Base-by-base conservation (phyloP, 2,113 vertebrate species). In the Smithornis capensis region DNA sequence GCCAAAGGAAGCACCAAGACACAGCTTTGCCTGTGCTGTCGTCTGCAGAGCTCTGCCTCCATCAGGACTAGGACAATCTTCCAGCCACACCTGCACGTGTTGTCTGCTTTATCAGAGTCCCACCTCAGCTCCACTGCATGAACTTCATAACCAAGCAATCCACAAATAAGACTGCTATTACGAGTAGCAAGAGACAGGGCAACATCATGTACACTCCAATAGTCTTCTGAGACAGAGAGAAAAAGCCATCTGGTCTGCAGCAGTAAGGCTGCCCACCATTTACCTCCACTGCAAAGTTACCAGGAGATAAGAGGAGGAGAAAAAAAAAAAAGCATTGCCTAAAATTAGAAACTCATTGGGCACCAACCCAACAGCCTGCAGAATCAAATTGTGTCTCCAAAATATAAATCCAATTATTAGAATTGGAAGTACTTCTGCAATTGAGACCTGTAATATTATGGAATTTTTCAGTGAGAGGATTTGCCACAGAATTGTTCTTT, bases 261-360 rank as follows among this genome's bases (percentile, higher is more conserved):
- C 83, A 85, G 49, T 53, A 69, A 64, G 88, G 92, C 84, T 82
- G 70, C 67, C 78, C 62, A 68, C 65, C 35, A 60, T 63, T 89
- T 82, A 91, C 87, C 81, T 84, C 81, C 42, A 22, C 87, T 94
- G 65, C 87, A 97, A 92, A 95, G 82, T 49, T 64, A 87, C 83
- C 81, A 73, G 55, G 56, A 93, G 69, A 71, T 40, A 81, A 55
- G 49, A 22, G 45, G 11, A 19, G 29, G 13, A 22, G n/a, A 12
- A 31, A 55, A 29, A 47, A 55, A 29, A 47, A 45, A 65, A 82
- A 3, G 14, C 33, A 67, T 40, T 69, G 47, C 69, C 87, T 91
- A 90, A 83, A 94, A 76, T 76, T 77, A 95, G 71, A 74, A 57
- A 76, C 29, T 76, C 17, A 45, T 31, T 11, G 4, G 74, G 89